Percentiles rank a stretch among this genome's conserved stretches.
Evolutionary conservation across 2,797 vertebrate species (phyloP).

Genomic region (Anomalospiza imberbis): DNA sequence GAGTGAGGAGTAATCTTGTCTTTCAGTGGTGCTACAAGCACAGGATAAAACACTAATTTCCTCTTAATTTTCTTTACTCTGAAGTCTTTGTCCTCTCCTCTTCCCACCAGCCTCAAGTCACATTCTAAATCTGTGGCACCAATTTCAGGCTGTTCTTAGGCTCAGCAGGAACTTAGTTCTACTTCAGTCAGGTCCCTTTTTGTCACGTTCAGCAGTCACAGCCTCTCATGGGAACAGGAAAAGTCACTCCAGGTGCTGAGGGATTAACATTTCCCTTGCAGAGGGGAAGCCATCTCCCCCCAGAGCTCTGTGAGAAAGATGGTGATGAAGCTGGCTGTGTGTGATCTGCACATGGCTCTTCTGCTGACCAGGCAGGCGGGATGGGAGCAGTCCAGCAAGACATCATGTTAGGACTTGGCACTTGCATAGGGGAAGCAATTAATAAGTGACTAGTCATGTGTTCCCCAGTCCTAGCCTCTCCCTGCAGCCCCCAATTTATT

Average conservation of each 20-base stretch:
- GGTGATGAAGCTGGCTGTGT: background rate
- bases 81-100: background rate
- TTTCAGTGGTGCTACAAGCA: background rate
- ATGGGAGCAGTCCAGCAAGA: slow-evolving; percentile 12
- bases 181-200: background rate
- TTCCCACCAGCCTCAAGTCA: background rate
- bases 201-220: background rate
- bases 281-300: background rate
- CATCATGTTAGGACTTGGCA: slow-evolving; percentile 40
- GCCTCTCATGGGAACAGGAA: background rate
- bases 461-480: slow-evolving; percentile 70
- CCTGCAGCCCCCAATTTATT: slow-evolving; percentile 69
- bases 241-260: background rate
- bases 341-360: background rate
- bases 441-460: slow-evolving; percentile 77
- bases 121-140: background rate
- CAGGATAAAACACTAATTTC: background rate
- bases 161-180: background rate
- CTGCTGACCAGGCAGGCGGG: background rate
- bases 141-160: background rate
- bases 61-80: background rate
- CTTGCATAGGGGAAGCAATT: slow-evolving; percentile 73
- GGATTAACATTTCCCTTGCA: background rate
- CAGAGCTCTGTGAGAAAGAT: background rate
- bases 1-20: background rate